phyloP scores from a whole-genome alignment of 2,113 vertebrate species.

The Atlantisia rogersi region DNA sequence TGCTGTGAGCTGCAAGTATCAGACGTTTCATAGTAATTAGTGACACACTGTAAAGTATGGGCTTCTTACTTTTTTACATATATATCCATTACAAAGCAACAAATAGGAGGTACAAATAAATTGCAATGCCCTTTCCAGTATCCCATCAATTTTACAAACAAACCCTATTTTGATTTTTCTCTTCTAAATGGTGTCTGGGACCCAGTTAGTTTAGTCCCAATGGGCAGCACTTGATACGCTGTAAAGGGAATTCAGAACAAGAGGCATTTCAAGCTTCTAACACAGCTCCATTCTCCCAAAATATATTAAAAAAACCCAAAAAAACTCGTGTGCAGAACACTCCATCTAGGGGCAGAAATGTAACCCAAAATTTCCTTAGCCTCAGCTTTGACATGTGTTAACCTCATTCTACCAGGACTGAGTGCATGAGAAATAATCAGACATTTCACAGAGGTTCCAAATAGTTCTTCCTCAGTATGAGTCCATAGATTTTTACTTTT shows the following conservation, averaged over 20 bases:
- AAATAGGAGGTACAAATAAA: background rate
- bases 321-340: slow-evolving; percentile 32
- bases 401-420: slow-evolving; percentile 29
- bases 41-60: background rate
- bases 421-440: slow-evolving; percentile 32
- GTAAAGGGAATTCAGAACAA: slow-evolving; percentile 62
- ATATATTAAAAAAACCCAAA: background rate
- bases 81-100: background rate
- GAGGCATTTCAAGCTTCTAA: slow-evolving; percentile 57
- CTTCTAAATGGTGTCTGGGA: slow-evolving; percentile 21
- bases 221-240: slow-evolving; percentile 33
- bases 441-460: slow-evolving; percentile 41
- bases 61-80: background rate
- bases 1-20: background rate
- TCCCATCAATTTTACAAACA: background rate
- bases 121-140: background rate
- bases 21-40: background rate
- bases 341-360: slow-evolving; percentile 78
- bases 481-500: background rate
- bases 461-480: slow-evolving; percentile 5
- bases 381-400: slow-evolving; percentile 33
- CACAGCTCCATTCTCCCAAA: slow-evolving; percentile 55
- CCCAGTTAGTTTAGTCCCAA: slow-evolving; percentile 8
- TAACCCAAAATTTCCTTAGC: background rate
- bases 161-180: slow-evolving; percentile 36